Conservation (phyloP, 2,797 vertebrate genomes). For the Tauraco hartlaubi region DNA sequence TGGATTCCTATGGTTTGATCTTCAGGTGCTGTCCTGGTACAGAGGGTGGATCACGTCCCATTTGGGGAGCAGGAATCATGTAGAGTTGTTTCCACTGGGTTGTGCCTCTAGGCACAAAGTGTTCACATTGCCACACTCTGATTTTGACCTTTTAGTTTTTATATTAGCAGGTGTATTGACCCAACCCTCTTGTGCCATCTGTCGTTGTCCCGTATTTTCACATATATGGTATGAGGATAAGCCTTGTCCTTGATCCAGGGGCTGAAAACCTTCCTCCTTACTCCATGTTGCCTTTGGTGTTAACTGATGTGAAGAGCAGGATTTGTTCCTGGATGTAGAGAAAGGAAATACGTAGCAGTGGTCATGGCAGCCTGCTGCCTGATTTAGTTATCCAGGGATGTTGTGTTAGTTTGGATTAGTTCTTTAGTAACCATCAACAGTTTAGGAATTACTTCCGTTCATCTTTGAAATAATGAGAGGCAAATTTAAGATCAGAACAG, state of each 20-base stretch:
- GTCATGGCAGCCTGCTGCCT: neutral
- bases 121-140: neutral
- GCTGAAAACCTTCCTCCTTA: neutral
- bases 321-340: neutral
- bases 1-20: neutral
- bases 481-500: neutral
- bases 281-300: neutral
- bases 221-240: neutral
- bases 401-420: neutral
- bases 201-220: neutral
- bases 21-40: neutral
- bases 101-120: neutral
- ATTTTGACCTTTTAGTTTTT: neutral
- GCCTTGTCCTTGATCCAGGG: neutral
- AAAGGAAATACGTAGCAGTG: neutral
- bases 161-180: neutral
- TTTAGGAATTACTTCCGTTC: neutral
- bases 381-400: neutral
- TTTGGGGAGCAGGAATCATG: neutral
- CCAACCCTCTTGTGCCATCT: neutral
- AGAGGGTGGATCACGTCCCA: accelerated
- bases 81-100: neutral
- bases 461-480: neutral
- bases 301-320: neutral
- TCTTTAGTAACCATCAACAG: neutral